These are phyloP conservation scores for Halcyon malimbica DNA, from an alignment of 2,113 vertebrate species.

Conservation along the genomic window DNA sequence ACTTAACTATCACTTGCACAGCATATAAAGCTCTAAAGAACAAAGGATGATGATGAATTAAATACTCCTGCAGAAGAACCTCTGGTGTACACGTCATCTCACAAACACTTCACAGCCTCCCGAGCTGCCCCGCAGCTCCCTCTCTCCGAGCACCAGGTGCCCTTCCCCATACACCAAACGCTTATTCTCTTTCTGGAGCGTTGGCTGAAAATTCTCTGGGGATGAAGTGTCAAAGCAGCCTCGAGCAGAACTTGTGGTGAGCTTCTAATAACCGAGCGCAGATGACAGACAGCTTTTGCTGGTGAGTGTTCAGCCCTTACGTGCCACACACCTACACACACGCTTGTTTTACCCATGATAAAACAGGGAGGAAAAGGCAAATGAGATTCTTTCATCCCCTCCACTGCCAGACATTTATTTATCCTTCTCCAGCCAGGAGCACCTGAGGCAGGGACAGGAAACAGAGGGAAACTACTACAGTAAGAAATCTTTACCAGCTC, in stretches of 20 bases:
- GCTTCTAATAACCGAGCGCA: neutral
- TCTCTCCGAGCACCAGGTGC: neutral
- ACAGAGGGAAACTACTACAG: neutral
- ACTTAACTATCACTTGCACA: neutral
- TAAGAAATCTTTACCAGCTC: neutral
- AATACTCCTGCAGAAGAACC: neutral
- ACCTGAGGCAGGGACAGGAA: neutral
- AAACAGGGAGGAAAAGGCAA: neutral
- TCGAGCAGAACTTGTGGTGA: neutral
- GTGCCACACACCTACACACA: neutral
- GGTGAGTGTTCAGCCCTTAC: neutral
- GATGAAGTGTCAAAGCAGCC: neutral
- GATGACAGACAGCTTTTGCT: neutral
- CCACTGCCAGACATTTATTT: neutral
- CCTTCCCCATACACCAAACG: neutral
- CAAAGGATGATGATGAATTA: neutral
- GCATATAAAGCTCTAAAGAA: constrained; percentile 3
- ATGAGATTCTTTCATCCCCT: neutral
- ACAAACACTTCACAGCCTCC: neutral
- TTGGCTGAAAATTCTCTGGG: neutral
- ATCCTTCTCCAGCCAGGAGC: neutral
- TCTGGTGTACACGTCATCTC: neutral
- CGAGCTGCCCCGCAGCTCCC: neutral
- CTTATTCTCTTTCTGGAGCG: neutral
- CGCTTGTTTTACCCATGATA: neutral